Base-by-base conservation (phyloP, 2,113 vertebrate genomes). In the Chloropsis hardwickii region DNA sequence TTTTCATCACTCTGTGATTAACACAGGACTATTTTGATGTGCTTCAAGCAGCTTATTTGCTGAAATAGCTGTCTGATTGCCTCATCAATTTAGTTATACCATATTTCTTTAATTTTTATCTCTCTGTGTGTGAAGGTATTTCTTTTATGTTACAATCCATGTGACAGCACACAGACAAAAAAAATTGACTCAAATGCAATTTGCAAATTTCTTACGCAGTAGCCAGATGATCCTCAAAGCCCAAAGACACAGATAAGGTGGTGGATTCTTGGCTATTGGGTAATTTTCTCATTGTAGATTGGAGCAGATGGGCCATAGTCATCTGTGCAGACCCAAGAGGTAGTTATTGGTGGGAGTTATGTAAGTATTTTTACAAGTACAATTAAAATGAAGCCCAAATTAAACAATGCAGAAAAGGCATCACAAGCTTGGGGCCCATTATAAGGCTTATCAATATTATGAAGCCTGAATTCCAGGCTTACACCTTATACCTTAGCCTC, bases 181-280 rank as follows among this genome's bases (percentile, higher is more conserved):
- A 21, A 61, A 42, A 1, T 24, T 72, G 6, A 67, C 8, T 73
- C 42, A 58, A 51, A 78, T 42, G 11, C 78, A 50, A 81, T 16
- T 20, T 91, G 23, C 15, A 86, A 61, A 42, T 11, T 61, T 73
- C 45, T 73, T 53, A 65, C 2, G 0, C 8, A 12, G 5, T 70
- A 69, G 7, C 14, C 37, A 67, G 12, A 16, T 58, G n/a, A 61
- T 72, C 79, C 45, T 50, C 12, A 78, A 70, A 88, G 18, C 7
- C 37, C 28, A 66, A 57, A 62, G 19, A 47, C 0, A 0, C 4
- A 31, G 14, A 25, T 54, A 56, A 70, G 18, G 18, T 12, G 23
- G 6, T 19, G 29, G 53, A 50, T 83, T 20, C 21, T 47, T 66
- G 22, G 13, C 6, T 25, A 27, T 15, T 45, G 18, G 14, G 1